Conservation (phyloP, 2,797 vertebrate genomes). For the Poecilia picta region DNA sequence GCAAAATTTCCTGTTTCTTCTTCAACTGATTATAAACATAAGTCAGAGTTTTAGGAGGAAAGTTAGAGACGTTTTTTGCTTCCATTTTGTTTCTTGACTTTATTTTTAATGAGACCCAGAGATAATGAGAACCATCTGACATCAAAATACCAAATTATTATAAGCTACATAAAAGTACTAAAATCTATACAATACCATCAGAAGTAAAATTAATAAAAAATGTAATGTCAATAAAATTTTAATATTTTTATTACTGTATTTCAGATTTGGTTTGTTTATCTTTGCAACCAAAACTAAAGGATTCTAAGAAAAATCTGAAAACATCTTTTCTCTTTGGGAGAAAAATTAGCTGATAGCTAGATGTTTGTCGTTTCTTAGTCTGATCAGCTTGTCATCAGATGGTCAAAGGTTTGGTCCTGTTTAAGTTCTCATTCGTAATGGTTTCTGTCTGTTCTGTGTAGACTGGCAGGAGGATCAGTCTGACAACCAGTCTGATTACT, state of each 20-base stretch:
- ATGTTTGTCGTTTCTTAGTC: neutral
- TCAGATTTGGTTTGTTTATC: neutral
- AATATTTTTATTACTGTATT: neutral
- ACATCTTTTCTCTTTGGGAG: neutral
- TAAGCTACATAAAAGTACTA: neutral
- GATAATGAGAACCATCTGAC: neutral
- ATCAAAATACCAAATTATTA: neutral
- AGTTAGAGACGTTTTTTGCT: neutral
- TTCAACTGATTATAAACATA: neutral
- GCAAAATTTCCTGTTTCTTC: neutral
- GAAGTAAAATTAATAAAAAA: neutral
- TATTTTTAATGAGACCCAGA: too few relatives aligned
- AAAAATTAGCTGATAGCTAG: neutral
- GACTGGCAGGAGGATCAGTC: slow-evolving; percentile 99
- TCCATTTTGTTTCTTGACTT: neutral
- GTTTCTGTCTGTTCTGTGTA: slow-evolving; percentile 65
- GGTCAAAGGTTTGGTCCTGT: slow-evolving; percentile 1
- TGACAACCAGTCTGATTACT: slow-evolving; percentile 98
- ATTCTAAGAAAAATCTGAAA: neutral
- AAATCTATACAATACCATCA: neutral
- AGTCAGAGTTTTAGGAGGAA: neutral
- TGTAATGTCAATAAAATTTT: neutral
- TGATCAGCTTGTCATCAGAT: neutral
- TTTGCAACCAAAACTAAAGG: neutral
- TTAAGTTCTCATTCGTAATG: slow-evolving; percentile 1